Conservation (phyloP, 2,888 invertebrate genomes). For the Drosophila planitibia region DNA sequence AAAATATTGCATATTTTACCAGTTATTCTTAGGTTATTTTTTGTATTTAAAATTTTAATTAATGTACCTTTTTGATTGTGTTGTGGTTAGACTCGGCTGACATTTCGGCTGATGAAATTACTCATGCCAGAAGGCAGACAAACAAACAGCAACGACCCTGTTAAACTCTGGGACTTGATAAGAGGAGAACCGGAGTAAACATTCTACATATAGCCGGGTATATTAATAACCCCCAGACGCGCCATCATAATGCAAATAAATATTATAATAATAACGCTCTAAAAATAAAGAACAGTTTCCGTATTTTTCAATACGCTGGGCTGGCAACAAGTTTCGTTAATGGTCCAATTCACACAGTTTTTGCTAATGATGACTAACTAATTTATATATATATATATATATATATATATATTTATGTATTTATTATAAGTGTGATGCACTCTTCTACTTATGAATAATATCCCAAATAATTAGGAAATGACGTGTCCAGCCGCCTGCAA, state of each 20-base stretch:
- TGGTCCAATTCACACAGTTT: neutral
- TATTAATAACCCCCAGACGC: slow-evolving; percentile 68
- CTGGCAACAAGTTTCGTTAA: slow-evolving; percentile 47
- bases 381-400: neutral
- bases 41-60: neutral
- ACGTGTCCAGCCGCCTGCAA: slow-evolving; percentile 48
- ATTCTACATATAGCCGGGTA: slow-evolving; percentile 41
- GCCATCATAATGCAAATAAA: slow-evolving; percentile 28
- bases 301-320: slow-evolving; percentile 10
- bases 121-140: slow-evolving; percentile 53
- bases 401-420: neutral
- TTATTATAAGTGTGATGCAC: neutral
- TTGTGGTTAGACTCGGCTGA: slow-evolving; percentile 2
- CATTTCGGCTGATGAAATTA: slow-evolving; percentile 55
- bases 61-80: neutral
- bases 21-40: neutral
- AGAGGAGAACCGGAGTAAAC: slow-evolving; percentile 48
- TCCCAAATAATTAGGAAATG: slow-evolving; percentile 5
- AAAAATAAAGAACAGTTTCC: slow-evolving; percentile 41
- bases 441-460: neutral
- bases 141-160: slow-evolving; percentile 58
- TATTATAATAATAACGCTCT: slow-evolving; percentile 19
- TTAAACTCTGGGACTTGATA: slow-evolving; percentile 38
- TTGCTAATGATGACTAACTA: neutral
- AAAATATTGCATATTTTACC: neutral